Base-by-base conservation (phyloP, 2,113 vertebrate genomes). In the Conger conger region DNA sequence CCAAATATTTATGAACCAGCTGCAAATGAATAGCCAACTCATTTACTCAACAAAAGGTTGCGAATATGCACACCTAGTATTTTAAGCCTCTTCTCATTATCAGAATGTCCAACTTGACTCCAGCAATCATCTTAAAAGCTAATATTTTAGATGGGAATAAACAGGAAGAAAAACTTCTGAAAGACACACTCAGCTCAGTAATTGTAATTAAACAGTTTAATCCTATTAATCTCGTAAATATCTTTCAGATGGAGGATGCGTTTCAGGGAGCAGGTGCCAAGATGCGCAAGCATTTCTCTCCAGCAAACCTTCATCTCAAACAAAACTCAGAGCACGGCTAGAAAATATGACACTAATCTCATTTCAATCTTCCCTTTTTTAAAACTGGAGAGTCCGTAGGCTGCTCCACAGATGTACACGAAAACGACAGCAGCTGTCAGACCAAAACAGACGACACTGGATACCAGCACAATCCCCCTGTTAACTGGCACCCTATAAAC, bases 271-370 rank as follows among this genome's bases (percentile, higher is more conserved):
- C 68, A 73, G 68, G 68, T 5, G 15, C 9, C 18, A 86, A 85
- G 84, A 86, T 83, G 88, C 81, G 89, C 83, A 86, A 83, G 76
- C 85, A 87, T 84, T 83, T 35, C 88, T 86, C 86, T 86, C 87
- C 87, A 80, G 84, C 91, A 88, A 89, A 89, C 86, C 86, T 86
- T 79, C 78, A 80, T 82, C 78, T 89, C 86, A 84, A 88, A 84
- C 84, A 60, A 87, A 87, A 87, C 87, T 86, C 83, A 88, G 81
- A 30, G 83, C 86, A 87, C 84, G 40, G 79, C 85, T 83, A 85
- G 86, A 88, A 84, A 87, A 89, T 85, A 68, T 85, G 88, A 88
- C 81, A 76, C 76, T 11, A 83, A 60, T 81, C 20, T 88, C 68
- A 86, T 68, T 16, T 15, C 27, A 82, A 83, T 42, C 76, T 84